Evolutionary conservation across 2,113 vertebrate genomes (phyloP), one percentile per base, ranked within the genome.

Genomic region (Chlorocebus sabaeus): DNA sequence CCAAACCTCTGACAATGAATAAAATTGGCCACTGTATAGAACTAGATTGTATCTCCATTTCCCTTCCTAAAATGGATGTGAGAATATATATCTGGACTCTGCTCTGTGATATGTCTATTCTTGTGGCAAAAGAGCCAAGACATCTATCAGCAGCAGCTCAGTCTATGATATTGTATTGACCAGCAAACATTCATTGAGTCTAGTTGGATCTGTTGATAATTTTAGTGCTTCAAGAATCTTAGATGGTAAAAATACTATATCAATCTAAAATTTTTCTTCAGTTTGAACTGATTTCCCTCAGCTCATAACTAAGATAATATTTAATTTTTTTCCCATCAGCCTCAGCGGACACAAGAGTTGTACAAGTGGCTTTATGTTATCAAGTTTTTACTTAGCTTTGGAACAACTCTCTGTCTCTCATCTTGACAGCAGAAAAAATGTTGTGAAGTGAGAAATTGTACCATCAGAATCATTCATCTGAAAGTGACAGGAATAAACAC

Each of bases 131-230:
- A 27, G 20, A 76, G 35, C 64, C 25, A 6, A 3, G n/a, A 40
- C 16, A 20, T 52, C 14, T 1, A 2, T 30, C 38, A n/a, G 12
- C 40, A 55, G 40, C 8, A 61, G 52, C n/a, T 67, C 22, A 2
- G 6, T 72, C 78, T 23, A 12, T 55, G 25, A 9, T 9, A 13
- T 6, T 1, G 0, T 16, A 83, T 17, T 25, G 1, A 11, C 18
- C 16, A 52, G 27, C 40, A 27, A 52, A 38, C 2, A 2, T 38
- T 59, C 45, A 38, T 6, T 80, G 72, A 84, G 6, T 40, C 20
- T n/a, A 35, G 14, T 48, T 68, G 12, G 16, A 70, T 35, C 90
- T 55, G n/a, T 23, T 57, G 64, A 48, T 64, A 52, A 45, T 43
- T 73, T 70, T 52, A 55, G 72, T 23, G 30, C n/a, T 43, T 87